A percentile compares a stretch with the other conserved stretches of the same genome.
phyloP scores from a whole-genome alignment of 2,113 vertebrate genomes.

The Conger conger region DNA sequence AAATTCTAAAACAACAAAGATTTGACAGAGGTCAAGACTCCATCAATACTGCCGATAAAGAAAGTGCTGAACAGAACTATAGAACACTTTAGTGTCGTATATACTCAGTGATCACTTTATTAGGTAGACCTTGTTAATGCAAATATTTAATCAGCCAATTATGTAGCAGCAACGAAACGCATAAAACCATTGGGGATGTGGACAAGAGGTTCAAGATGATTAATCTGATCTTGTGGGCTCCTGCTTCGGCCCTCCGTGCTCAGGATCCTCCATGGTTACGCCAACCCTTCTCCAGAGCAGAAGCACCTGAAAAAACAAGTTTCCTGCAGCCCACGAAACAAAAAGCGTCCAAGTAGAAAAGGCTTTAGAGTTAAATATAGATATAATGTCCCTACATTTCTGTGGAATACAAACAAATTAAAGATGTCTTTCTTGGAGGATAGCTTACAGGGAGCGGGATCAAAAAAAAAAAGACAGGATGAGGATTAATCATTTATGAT shows the following conservation, averaged over 20 bases:
- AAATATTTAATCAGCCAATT: no score
- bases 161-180: no score
- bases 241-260: conserved; percentile 78
- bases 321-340: conserved; percentile 68
- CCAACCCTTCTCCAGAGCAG: conserved; percentile 84
- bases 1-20: no score
- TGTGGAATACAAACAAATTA: conserved; percentile 87
- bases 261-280: conserved; percentile 80
- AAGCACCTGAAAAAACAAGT: conserved; percentile 98
- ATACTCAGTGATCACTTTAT: no score
- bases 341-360: conserved; percentile 75
- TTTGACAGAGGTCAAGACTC: no score
- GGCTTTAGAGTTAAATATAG: conserved; percentile 87
- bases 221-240: conserved; percentile 80
- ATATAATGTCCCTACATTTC: conserved; percentile 85
- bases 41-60: no score
- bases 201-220: no score
- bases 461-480: conserved; percentile 69
- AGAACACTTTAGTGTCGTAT: no score
- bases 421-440: conserved; percentile 77
- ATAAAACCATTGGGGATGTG: no score
- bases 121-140: no score
- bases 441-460: conserved; percentile 76
- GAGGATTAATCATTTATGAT: conserved; percentile 9
- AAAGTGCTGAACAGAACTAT: neutral